These are phyloP conservation scores for Platynereis dumerilii DNA, from an alignment of 2,888 invertebrate genomes.

Conservation along the genomic window DNA sequence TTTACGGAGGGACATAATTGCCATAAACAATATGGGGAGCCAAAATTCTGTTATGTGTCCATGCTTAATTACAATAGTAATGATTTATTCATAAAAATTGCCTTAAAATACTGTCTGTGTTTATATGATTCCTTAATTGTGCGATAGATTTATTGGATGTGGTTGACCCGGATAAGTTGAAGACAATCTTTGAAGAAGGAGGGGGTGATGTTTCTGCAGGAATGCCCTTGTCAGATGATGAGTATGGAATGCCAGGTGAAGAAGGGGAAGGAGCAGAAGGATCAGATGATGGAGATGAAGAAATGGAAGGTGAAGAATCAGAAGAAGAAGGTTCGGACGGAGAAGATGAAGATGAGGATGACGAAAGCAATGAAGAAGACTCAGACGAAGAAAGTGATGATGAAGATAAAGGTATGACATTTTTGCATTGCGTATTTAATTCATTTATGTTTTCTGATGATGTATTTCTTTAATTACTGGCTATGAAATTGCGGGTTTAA, in stretches of 20 bases:
- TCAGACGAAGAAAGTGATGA: conserved; percentile 25
- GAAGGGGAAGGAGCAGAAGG: conserved; percentile 6
- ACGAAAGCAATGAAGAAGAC: conserved; percentile 14
- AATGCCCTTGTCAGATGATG: conserved; percentile 11
- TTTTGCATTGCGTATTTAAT: neutral
- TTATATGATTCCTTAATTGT: conserved; percentile 9
- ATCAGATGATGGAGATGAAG: conserved; percentile 10
- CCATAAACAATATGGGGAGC: too few species aligned
- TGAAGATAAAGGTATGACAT: conserved; percentile 15
- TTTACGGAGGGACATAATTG: too few species aligned
- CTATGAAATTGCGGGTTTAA: too few species aligned
- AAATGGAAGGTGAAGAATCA: conserved; percentile 11
- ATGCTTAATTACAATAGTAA: too few species aligned
- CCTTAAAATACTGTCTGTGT: neutral
- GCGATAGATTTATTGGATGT: conserved; percentile 16
- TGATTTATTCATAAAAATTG: neutral
- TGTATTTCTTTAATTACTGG: too few species aligned
- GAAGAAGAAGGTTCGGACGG: conserved; percentile 12
- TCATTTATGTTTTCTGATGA: neutral
- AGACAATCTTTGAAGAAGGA: conserved; percentile 7
- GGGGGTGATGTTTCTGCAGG: conserved; percentile 9
- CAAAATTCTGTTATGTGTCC: too few species aligned
- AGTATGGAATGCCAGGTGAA: conserved; percentile 5
- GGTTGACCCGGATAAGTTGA: conserved; percentile 13
- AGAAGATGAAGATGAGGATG: conserved; percentile 6